Base-by-base conservation (phyloP, 2,113 vertebrate genomes). In the Silurus glanis region DNA sequence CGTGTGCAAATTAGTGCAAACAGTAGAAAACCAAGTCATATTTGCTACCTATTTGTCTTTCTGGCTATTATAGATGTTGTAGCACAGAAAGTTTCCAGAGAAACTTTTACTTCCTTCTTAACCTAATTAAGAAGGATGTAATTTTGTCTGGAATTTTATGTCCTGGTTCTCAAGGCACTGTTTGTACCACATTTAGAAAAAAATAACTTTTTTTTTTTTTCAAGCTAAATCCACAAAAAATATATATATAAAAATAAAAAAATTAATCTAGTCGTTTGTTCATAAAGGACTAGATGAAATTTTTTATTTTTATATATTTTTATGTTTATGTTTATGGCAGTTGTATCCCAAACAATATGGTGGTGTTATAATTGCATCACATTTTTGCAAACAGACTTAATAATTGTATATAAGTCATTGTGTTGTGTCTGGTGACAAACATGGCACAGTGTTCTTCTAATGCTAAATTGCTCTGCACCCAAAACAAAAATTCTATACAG, bases 401-500 rank as follows among this genome's bases (percentile, higher is more conserved):
- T 47, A 19, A 3, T 72, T 37, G 37, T 45, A 72, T 45, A 37
- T 9, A 47, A 37, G 0, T 2, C 16, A 2, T 19, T 45, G 16
- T 19, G 23, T n/a, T 17, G n/a, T 53, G 25, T 51, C 62, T 58
- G 23, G 14, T 78, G 58, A 51, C 17, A 67, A 79, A 67, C 84
- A 81, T 19, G 47, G 51, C 51, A 19, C 12, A 1, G 9, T 9
- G 51, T 78, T 69, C 47, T 14, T 78, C 25, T 55, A 16, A 71
- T 9, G 0, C 71, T 85, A 47, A 64, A 56, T 53, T 37, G 51
- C n/a, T 49, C 56, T 45, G 56, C 67, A 37, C 72, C 71, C 19
- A 78, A 71, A 69, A 59, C 56, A 53, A 69, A 87, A 76, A 67
- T 23, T 7, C 9, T 59, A 66, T 83, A 28, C 28, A 66, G 55